These are phyloP conservation scores for Odocoileus hemionus DNA, from an alignment of 2,113 vertebrate species.

Conservation along the genomic window DNA sequence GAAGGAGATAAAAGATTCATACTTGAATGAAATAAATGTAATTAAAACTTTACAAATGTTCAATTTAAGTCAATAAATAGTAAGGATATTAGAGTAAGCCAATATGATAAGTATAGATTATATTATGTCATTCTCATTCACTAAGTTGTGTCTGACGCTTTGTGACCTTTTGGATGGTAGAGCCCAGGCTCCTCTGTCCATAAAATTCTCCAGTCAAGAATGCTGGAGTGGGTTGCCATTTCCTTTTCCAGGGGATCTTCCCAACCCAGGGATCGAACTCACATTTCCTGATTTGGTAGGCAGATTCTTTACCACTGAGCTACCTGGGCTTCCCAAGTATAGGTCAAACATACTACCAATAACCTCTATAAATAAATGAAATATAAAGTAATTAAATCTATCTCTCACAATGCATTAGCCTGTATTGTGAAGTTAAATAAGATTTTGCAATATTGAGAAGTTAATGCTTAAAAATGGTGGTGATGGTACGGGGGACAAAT, in stretches of 20 bases:
- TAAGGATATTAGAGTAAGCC: background rate
- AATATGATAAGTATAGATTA: background rate
- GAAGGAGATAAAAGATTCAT: background rate
- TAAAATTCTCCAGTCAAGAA: background rate
- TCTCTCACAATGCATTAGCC: background rate
- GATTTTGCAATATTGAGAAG: background rate
- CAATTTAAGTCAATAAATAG: background rate
- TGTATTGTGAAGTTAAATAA: background rate
- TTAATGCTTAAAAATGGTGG: background rate
- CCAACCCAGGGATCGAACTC: background rate
- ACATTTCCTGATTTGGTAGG: background rate
- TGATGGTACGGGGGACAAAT: background rate
- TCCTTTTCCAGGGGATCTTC: background rate
- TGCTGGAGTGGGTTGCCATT: background rate
- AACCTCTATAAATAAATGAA: background rate
- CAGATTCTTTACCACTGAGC: background rate
- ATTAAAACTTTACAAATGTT: background rate
- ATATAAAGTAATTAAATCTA: background rate
- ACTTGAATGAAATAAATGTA: background rate
- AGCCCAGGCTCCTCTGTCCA: background rate
- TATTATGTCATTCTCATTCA: background rate
- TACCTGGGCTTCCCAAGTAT: background rate
- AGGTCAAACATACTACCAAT: background rate
- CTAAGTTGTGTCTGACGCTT: background rate
- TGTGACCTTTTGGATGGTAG: background rate